phyloP scores from a whole-genome alignment of 2,113 vertebrate species.

The pig (Sus scrofa) region DNA sequence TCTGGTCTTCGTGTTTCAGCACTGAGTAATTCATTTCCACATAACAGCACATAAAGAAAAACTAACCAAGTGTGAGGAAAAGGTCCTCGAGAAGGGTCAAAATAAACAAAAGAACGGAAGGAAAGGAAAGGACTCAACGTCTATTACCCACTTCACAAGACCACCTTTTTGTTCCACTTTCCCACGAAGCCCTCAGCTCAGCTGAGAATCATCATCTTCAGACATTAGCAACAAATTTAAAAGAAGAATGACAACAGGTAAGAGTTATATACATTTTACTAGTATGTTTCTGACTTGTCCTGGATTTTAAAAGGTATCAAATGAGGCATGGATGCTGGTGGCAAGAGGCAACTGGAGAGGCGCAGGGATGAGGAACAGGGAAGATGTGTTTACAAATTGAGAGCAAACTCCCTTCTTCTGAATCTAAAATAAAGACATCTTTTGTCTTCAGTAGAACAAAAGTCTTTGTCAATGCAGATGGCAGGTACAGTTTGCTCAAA shows the following conservation, averaged over 20 bases:
- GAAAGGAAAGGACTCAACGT: conserved; percentile 78
- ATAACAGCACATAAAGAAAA: conserved; percentile 74
- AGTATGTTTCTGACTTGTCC: conserved; percentile 83
- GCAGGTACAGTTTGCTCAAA: conserved; percentile 73
- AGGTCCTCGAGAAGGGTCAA: conserved; percentile 79
- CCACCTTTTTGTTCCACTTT: conserved; percentile 70
- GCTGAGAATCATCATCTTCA: conserved; percentile 79
- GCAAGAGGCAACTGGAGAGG: conserved; percentile 61
- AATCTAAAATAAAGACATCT: conserved; percentile 84
- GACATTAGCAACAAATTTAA: conserved; percentile 85
- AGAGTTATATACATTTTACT: conserved; percentile 88
- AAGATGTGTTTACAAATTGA: conserved; percentile 83
- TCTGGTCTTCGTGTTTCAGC: conserved; percentile 82
- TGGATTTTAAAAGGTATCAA: conserved; percentile 87
- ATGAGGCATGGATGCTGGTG: conserved; percentile 85
- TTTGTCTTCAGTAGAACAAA: conserved; percentile 83
- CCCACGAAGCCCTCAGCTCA: conserved; percentile 78
- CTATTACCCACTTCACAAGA: conserved; percentile 79
- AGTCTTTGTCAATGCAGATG: conserved; percentile 73
- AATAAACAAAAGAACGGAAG: conserved; percentile 38
- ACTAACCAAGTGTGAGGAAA: conserved; percentile 80
- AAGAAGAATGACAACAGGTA: conserved; percentile 83
- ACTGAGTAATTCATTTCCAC: conserved; percentile 83
- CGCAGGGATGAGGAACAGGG: conserved; percentile 50
- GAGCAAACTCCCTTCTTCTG: conserved; percentile 81